Conservation (phyloP, 2,888 invertebrate species). For the Phoenoteleia sp. region DNA sequence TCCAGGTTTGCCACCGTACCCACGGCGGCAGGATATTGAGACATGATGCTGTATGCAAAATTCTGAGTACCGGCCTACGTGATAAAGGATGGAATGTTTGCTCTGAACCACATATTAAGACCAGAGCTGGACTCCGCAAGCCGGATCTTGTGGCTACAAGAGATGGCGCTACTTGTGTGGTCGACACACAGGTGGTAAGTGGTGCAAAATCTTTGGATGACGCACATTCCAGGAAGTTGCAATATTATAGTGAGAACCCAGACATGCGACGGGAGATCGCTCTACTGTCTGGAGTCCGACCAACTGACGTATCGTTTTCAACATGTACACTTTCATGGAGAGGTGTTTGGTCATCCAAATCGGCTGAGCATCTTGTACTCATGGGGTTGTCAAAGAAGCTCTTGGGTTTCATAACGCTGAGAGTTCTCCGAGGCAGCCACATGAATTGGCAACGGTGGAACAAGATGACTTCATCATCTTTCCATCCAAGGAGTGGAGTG, state of each 20-base stretch:
- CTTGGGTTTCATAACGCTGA: constrained; percentile 25
- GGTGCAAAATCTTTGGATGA: constrained; percentile 40
- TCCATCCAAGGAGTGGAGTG: not conserved
- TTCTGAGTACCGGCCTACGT: constrained; percentile 72
- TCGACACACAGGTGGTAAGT: constrained; percentile 67
- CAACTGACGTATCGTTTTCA: constrained; percentile 18
- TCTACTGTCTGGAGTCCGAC: not conserved
- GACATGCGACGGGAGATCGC: not conserved
- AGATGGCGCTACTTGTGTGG: not conserved
- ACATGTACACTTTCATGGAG: constrained; percentile 68
- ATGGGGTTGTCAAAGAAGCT: constrained; percentile 37
- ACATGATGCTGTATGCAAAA: constrained; percentile 78
- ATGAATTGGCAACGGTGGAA: constrained; percentile 39
- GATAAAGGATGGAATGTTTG: constrained; percentile 77
- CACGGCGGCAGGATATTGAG: constrained; percentile 82
- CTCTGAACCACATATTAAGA: constrained; percentile 75
- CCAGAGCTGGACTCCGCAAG: constrained; percentile 47
- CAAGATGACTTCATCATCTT: constrained; percentile 23
- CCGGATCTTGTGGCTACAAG: constrained; percentile 60
- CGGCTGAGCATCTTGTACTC: constrained; percentile 16
- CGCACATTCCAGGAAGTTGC: constrained; percentile 45
- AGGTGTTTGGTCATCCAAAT: constrained; percentile 63
- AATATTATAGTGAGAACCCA: constrained; percentile 28
- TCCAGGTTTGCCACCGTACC: constrained; percentile 81
- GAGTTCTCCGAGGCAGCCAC: constrained; percentile 11